Conservation (phyloP, 2,888 invertebrate genomes). For the Agrotis puta region DNA sequence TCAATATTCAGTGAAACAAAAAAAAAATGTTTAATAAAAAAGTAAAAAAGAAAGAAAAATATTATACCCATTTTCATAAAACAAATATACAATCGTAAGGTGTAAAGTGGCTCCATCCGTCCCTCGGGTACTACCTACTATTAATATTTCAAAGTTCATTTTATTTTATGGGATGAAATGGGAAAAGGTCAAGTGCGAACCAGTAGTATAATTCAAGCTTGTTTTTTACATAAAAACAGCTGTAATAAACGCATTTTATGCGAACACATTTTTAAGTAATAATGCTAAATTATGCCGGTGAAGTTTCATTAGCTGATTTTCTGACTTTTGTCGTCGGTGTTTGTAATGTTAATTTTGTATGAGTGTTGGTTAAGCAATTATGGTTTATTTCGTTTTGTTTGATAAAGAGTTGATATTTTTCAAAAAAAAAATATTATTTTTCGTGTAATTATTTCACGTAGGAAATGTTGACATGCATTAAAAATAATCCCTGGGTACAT, state of each 20-base stretch:
- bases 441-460: too few species aligned
- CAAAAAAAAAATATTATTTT: too few species aligned
- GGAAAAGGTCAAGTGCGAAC: conserved; percentile 74
- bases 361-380: neutral
- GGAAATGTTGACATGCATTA: too few species aligned
- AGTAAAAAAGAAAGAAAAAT: neutral
- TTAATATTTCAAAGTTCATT: conserved; percentile 85
- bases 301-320: conserved; percentile 33
- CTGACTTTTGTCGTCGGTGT: neutral
- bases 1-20: neutral
- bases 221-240: conserved; percentile 50
- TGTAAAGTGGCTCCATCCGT: conserved; percentile 66
- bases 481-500: too few species aligned
- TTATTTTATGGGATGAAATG: conserved; percentile 80
- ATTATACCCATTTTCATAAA: neutral
- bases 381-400: neutral
- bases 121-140: conserved; percentile 69
- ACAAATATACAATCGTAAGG: conserved; percentile 35
- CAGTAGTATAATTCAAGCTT: conserved; percentile 54
- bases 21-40: neutral
- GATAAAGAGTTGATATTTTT: too few species aligned
- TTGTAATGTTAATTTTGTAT: neutral
- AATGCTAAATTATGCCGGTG: conserved; percentile 36
- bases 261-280: conserved; percentile 48
- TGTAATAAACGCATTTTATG: conserved; percentile 56